A percentile compares a stretch with the other conserved stretches of the same genome.
Conservation (phyloP, 2,888 invertebrate genomes). For the Ormyrus pomaceus region DNA sequence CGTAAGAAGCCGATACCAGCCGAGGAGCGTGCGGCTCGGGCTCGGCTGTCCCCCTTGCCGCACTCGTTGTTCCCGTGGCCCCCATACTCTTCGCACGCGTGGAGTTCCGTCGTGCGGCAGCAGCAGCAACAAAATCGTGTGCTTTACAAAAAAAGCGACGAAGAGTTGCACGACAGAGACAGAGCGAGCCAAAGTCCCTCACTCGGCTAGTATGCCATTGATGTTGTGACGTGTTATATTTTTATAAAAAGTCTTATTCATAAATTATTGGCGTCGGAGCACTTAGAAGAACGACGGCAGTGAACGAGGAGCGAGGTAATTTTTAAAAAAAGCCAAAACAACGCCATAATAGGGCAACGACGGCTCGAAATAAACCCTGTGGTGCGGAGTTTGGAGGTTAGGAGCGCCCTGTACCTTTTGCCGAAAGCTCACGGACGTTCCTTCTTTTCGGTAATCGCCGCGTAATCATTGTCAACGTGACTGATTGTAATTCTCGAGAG, state of each 20-base stretch:
- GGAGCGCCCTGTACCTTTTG: not conserved
- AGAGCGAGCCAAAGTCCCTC: conserved; percentile 9
- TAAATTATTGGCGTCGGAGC: conserved; percentile 30
- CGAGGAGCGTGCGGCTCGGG: no score
- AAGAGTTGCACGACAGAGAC: not conserved
- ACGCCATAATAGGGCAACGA: not conserved
- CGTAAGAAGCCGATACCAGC: no score
- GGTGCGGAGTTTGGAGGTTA: conserved; percentile 34
- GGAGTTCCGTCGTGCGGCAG: no score
- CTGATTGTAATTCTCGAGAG: not conserved
- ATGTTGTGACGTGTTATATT: conserved; percentile 73
- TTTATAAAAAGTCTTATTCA: conserved; percentile 60
- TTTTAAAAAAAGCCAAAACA: not conserved
- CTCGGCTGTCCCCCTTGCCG: no score
- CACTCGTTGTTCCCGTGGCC: no score
- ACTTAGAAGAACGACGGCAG: conserved; percentile 53
- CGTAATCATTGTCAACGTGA: not conserved
- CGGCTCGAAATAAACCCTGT: not conserved
- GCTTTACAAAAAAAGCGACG: conserved; percentile 6
- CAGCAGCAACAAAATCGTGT: not conserved
- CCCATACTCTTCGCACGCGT: no score
- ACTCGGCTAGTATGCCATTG: conserved; percentile 61
- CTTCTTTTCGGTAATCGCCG: not conserved
- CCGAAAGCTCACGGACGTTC: conserved; percentile 5
- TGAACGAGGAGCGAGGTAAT: conserved; percentile 50